Percentiles rank a stretch among this genome's conserved stretches.
Evolutionary conservation across 2,113 vertebrate genomes (phyloP).

Genomic region (Galbula dea): DNA sequence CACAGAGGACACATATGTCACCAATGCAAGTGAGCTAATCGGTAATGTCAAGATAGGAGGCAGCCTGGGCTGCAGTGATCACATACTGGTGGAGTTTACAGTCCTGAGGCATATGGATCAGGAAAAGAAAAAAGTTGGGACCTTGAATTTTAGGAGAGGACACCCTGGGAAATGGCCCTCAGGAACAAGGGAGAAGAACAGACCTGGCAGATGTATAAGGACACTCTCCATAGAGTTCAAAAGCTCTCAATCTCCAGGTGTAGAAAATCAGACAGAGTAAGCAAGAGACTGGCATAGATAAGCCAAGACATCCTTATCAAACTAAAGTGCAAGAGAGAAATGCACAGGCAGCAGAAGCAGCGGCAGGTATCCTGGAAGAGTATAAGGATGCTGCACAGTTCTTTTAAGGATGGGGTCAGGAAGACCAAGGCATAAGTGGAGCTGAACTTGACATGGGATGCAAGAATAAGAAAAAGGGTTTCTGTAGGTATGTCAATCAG

Average conservation of each 20-base stretch:
- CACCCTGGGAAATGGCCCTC: too few relatives aligned
- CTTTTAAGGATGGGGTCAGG: not conserved
- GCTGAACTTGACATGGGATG: not conserved
- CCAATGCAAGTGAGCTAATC: not conserved
- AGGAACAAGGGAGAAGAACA: not conserved
- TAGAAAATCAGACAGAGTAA: not conserved
- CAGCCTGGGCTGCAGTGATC: not conserved
- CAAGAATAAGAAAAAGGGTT: not conserved
- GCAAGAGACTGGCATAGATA: not conserved
- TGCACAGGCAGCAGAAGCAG: too few relatives aligned
- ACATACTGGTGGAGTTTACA: too few relatives aligned
- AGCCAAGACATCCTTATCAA: not conserved
- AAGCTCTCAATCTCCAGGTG: not conserved
- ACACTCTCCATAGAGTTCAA: not conserved
- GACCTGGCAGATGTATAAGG: not conserved
- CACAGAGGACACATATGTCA: not conserved
- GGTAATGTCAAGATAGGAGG: not conserved
- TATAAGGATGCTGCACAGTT: rapidly evolving
- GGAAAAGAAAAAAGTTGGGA: not conserved
- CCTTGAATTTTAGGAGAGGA: not conserved
- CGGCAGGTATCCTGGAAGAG: not conserved
- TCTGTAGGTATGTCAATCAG: too few relatives aligned
- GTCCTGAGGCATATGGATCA: not conserved
- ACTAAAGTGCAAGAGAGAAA: not conserved
- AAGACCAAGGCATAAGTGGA: not conserved